Evolutionary conservation across 1,140 invertebrate genomes (phyloP).

Genomic region (Tetraneura akinire): DNA sequence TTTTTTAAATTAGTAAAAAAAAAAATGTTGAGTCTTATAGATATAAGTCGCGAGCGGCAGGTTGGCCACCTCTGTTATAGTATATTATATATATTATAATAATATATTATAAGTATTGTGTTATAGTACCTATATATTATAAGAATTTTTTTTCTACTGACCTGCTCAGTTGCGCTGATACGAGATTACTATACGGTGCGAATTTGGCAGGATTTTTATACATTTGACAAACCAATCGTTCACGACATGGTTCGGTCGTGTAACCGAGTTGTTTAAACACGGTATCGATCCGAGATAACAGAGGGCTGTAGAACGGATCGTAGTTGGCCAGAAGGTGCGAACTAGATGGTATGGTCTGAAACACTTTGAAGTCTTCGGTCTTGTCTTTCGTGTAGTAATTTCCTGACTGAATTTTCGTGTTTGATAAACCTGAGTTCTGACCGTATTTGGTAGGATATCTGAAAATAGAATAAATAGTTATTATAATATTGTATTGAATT

Average conservation of each 20-base stretch:
- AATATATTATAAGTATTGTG: too few relatives aligned
- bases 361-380: conserved; percentile 67
- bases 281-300: conserved; percentile 76
- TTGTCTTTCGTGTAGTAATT: conserved; percentile 59
- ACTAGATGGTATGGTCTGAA: conserved; percentile 81
- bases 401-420: conserved; percentile 50
- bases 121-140: too few relatives aligned
- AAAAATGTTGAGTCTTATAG: too few relatives aligned
- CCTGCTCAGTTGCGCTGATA: conserved; percentile 82
- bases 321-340: conserved; percentile 80
- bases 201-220: conserved; percentile 82
- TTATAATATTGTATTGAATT: too few relatives aligned
- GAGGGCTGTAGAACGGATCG: conserved; percentile 82
- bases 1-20: too few relatives aligned
- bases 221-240: conserved; percentile 81
- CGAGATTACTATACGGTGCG: conserved; percentile 82
- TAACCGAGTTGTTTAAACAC: conserved; percentile 77
- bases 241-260: conserved; percentile 71
- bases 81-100: too few relatives aligned
- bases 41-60: too few relatives aligned
- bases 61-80: too few relatives aligned
- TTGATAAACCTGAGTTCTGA: background rate
- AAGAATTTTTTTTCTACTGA: conserved; percentile 59
- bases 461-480: background rate
- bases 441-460: conserved; percentile 34